A percentile compares a stretch with the other conserved stretches of the same genome.
phyloP scores from a whole-genome alignment of 1,140 invertebrate genomes.

The Drosophila chauvacae region DNA sequence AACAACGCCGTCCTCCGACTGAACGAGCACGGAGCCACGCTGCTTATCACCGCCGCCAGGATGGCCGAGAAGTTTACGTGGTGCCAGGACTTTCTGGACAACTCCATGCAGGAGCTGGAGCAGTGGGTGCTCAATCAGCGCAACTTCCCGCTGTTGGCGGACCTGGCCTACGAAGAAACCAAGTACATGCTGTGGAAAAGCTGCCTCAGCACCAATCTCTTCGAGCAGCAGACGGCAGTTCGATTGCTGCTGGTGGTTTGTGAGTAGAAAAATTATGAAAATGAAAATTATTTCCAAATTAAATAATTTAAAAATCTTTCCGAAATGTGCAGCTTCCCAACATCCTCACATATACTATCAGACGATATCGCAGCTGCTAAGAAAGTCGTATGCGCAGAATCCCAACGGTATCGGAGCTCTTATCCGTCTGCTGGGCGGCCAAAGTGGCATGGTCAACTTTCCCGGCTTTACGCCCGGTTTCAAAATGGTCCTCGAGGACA shows the following conservation, averaged over 20 bases:
- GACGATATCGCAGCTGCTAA: constrained; percentile 76
- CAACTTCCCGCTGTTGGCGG: constrained; percentile 70
- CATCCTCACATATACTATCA: constrained; percentile 81
- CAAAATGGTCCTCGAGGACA: constrained; percentile 84
- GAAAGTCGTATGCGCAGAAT: constrained; percentile 67
- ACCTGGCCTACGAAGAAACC: constrained; percentile 73
- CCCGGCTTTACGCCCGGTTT: constrained; percentile 85
- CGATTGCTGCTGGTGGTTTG: constrained; percentile 82
- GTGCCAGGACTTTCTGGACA: constrained; percentile 85
- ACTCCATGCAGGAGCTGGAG: constrained; percentile 85
- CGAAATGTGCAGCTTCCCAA: constrained; percentile 65
- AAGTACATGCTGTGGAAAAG: constrained; percentile 80
- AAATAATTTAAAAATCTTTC: not conserved
- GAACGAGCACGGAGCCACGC: constrained; percentile 67
- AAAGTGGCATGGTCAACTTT: constrained; percentile 84
- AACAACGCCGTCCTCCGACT: constrained; percentile 75
- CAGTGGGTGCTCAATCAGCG: constrained; percentile 74
- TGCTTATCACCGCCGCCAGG: constrained; percentile 68
- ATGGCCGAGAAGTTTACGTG: constrained; percentile 74
- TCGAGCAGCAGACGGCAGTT: constrained; percentile 85
- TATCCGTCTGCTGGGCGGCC: constrained; percentile 85
- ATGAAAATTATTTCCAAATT: not conserved
- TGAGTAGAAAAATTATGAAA: constrained; percentile 39
- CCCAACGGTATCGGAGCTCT: constrained; percentile 85
- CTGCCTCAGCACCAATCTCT: constrained; percentile 70